phyloP scores from a whole-genome alignment of 2,113 vertebrate genomes.

The Callospermophilus lateralis region DNA sequence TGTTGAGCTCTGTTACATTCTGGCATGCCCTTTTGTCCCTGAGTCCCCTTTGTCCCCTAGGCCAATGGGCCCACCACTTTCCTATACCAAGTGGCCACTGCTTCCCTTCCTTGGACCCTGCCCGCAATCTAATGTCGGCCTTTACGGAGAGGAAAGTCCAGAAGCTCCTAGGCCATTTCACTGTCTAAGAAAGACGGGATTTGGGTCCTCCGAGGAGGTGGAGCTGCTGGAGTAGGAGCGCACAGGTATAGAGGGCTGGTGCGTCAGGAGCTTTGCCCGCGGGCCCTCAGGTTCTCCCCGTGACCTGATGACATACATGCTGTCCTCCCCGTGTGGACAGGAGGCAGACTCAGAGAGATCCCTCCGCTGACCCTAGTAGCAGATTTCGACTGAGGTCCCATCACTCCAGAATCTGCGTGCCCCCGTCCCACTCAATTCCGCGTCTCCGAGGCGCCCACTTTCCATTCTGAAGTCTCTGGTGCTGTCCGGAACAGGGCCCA shows the following conservation, averaged over 20 bases:
- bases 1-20: background rate
- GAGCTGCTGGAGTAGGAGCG: background rate
- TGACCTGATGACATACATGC: rapidly evolving
- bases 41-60: background rate
- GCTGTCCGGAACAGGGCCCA: background rate
- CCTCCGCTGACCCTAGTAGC: background rate
- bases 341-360: background rate
- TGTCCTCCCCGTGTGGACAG: background rate
- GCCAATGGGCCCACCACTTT: background rate
- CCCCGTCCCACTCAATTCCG: rapidly evolving
- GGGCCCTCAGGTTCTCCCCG: background rate
- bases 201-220: background rate
- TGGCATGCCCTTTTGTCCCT: conserved; percentile 38
- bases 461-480: background rate
- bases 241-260: too few species aligned
- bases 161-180: background rate
- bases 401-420: background rate
- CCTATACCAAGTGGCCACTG: background rate
- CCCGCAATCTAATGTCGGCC: background rate
- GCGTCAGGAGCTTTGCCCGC: rapidly evolving
- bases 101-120: background rate
- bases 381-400: background rate
- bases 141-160: background rate
- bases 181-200: background rate
- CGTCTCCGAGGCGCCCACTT: background rate